phyloP scores from a whole-genome alignment of 2,113 vertebrate species.

The Arvicanthis niloticus region DNA sequence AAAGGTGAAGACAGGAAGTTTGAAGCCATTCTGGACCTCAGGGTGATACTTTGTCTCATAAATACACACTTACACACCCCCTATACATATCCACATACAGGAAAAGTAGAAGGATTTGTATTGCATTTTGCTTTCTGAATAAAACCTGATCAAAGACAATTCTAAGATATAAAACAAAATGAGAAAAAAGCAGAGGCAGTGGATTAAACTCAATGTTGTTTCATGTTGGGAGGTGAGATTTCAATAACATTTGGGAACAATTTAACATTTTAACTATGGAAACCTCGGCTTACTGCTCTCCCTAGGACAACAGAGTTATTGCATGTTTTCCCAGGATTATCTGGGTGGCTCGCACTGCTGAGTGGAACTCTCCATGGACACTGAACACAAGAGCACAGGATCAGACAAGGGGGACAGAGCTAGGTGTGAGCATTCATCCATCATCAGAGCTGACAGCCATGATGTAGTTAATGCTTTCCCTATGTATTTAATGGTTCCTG shows the following conservation, averaged over 20 bases:
- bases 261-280: slow-evolving; percentile 15
- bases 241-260: neutral
- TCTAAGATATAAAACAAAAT: slow-evolving; percentile 24
- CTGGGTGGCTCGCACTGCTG: neutral
- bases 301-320: neutral
- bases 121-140: slow-evolving; percentile 33
- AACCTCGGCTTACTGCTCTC: neutral
- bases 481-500: neutral
- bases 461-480: neutral
- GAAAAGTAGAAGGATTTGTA: neutral
- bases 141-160: slow-evolving; percentile 5
- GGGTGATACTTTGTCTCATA: neutral
- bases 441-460: neutral
- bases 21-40: neutral
- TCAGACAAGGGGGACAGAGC: neutral
- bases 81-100: neutral
- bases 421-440: neutral
- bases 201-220: slow-evolving; percentile 14
- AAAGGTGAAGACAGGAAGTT: neutral
- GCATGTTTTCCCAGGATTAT: neutral
- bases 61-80: neutral
- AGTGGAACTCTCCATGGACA: neutral
- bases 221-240: neutral
- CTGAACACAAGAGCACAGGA: neutral
- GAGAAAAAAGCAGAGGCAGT: neutral